Evolutionary conservation across 2,113 vertebrate species (phyloP).

Genomic region (Psilopsiagon aymara): DNA sequence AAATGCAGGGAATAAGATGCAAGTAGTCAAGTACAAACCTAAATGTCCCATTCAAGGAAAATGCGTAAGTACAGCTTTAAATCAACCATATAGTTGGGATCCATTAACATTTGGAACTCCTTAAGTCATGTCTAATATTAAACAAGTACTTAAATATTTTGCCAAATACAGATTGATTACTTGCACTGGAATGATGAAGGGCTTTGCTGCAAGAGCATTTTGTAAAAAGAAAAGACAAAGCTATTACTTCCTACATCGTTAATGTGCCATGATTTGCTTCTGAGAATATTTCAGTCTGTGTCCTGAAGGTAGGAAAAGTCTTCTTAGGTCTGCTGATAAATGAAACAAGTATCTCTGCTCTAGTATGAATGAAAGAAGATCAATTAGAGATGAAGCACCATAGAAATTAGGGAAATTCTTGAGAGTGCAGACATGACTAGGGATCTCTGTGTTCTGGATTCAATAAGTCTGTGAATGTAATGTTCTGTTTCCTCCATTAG

Average conservation of each 20-base stretch:
- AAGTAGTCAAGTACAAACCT: background rate
- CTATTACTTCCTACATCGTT: background rate
- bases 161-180: background rate
- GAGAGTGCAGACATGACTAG: background rate
- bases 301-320: background rate
- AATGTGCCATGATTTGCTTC: background rate
- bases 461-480: background rate
- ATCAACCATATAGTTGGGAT: background rate
- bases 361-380: background rate
- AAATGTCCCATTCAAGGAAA: background rate
- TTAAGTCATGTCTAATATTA: background rate
- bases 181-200: background rate
- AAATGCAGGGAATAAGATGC: background rate
- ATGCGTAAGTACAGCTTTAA: background rate
- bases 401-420: background rate
- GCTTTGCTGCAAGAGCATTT: background rate
- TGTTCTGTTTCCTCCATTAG: background rate
- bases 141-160: background rate
- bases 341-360: background rate
- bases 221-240: background rate
- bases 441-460: background rate
- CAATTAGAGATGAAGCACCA: background rate
- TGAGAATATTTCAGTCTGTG: background rate
- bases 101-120: background rate
- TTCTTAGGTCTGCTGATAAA: background rate